Base-by-base conservation (phyloP, 2,888 invertebrate genomes). In the Trypoxylon attenuatum region DNA sequence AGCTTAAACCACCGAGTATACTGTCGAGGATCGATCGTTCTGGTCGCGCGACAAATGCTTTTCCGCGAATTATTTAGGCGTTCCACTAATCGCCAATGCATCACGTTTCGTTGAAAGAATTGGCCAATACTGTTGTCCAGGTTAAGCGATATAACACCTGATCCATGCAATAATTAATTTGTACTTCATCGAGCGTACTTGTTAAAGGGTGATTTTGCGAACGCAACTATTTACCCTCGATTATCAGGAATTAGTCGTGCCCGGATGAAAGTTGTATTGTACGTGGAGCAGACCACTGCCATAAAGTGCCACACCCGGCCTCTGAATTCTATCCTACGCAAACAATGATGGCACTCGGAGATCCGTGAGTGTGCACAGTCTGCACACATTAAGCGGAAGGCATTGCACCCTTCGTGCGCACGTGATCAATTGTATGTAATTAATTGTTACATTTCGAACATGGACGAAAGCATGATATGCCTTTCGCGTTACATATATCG, bases 351-450 rank as follows among this genome's bases (percentile, higher is more conserved):
- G 13, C 13, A 10, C 33, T n/a, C 4, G n/a, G 13, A 13, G 33
- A 13, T 33, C n/a, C n/a, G n/a, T n/a, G n/a, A n/a, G 33, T 10
- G 10, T 33, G 6, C 33, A 33, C n/a, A 10, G 33, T 13, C 4
- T 33, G 33, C 33, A 33, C 13, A 13, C 33, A 33, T 6, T 33
- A 33, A n/a, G 33, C 10, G n/a, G 8, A 41, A 16, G 41, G 16
- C 41, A 5, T 6, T 10, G 41, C 13, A 41, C 10, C 41, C n/a
- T 10, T 33, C 33, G 33, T 13, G 33, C 33, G 33, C 16, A 16
- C 41, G 16, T 19, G 16, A 18, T 53, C 61, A 65, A 65, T 65
- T 65, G 55, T n/a, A n/a, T n/a, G n/a, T n/a, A n/a, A n/a, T n/a
- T n/a, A n/a, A n/a, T n/a, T n/a, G n/a, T n/a, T n/a, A n/a, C n/a